Conservation (phyloP, 1,140 invertebrate genomes). For the Chelonus insularis region DNA sequence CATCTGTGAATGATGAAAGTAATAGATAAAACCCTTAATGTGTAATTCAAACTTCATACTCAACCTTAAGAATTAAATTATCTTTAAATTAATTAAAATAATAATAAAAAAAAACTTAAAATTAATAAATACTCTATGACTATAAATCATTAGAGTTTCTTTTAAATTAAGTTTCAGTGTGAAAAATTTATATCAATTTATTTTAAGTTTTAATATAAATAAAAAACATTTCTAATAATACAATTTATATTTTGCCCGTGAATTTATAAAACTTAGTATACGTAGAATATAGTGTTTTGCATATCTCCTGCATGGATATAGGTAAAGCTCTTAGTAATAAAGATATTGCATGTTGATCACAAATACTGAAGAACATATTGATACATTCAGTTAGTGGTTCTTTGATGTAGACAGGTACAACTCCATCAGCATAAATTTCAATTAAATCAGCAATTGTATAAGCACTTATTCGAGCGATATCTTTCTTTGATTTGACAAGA, state of each 20-base stretch:
- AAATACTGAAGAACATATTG: slow-evolving; percentile 51
- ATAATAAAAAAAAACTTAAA: no score
- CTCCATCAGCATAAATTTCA: slow-evolving; percentile 49
- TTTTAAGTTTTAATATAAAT: no score
- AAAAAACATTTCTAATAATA: no score
- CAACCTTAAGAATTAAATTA: no score
- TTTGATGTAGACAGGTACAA: slow-evolving; percentile 52
- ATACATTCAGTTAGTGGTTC: slow-evolving; percentile 48
- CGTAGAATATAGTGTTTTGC: slow-evolving; percentile 49
- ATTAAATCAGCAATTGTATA: slow-evolving; percentile 44
- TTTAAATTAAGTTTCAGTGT: no score
- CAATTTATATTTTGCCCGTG: slow-evolving; percentile 54
- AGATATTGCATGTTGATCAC: slow-evolving; percentile 53
- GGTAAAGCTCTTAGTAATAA: slow-evolving; percentile 52
- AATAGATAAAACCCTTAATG: no score
- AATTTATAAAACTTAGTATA: slow-evolving; percentile 59
- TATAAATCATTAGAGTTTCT: no score
- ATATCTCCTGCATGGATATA: slow-evolving; percentile 51
- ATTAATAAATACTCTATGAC: no score
- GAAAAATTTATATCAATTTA: no score
- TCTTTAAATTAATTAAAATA: no score
- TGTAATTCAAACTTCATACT: no score
- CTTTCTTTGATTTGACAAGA: slow-evolving; percentile 23
- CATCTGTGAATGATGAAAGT: no score
- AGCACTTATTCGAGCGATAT: slow-evolving; percentile 1